Evolutionary conservation across 2,113 vertebrate species (phyloP).

Genomic region (Chaetodon trifascialis): DNA sequence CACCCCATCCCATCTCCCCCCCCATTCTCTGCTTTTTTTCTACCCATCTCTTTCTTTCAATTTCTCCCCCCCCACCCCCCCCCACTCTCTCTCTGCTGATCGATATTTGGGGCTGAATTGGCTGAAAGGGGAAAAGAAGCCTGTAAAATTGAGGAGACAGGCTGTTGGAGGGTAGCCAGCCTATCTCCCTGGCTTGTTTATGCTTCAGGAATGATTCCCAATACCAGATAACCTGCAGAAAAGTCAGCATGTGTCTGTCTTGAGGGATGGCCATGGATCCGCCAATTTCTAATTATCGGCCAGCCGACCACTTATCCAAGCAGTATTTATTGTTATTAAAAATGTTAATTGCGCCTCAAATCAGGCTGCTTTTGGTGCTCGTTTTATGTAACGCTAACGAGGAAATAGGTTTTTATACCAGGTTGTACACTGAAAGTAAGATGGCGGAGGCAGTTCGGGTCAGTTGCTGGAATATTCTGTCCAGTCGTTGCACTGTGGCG

Average conservation of each 20-base stretch:
- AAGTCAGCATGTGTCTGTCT: conserved; percentile 81
- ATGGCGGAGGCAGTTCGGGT: conserved; percentile 15
- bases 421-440: conserved; percentile 25
- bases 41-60: conserved; percentile 58
- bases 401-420: conserved; percentile 29
- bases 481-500: conserved; percentile 10
- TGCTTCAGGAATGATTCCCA: conserved; percentile 82
- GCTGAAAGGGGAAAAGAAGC: conserved; percentile 81
- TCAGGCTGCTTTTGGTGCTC: conserved; percentile 29
- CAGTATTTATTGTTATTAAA: conserved; percentile 79
- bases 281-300: conserved; percentile 78
- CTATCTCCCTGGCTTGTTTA: conserved; percentile 81
- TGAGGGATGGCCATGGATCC: conserved; percentile 76
- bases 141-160: conserved; percentile 81
- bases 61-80: conserved; percentile 30
- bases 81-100: conserved; percentile 60
- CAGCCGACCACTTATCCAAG: conserved; percentile 63
- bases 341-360: conserved; percentile 67
- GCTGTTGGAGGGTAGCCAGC: conserved; percentile 77
- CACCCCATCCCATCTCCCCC: conserved; percentile 52
- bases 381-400: conserved; percentile 21
- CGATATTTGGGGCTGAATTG: conserved; percentile 83
- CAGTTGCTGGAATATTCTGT: conserved; percentile 51
- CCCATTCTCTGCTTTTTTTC: conserved; percentile 39
- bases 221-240: conserved; percentile 80